phyloP scores from a whole-genome alignment of 1,140 invertebrate genomes.

The Notospermus geniculatus region DNA sequence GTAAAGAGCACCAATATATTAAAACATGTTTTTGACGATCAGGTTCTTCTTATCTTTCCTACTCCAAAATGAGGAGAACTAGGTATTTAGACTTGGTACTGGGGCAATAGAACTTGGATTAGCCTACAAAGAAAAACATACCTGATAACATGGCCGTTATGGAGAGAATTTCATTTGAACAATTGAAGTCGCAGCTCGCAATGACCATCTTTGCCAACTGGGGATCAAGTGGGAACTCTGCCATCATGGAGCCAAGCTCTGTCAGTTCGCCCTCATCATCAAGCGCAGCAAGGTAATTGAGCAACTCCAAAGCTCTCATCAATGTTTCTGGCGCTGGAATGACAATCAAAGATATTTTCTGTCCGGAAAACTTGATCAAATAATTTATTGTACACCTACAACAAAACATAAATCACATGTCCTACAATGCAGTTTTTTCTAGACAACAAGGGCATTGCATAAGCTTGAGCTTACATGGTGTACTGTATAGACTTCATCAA shows the following conservation, averaged over 20 bases:
- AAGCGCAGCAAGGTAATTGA: conserved; percentile 95
- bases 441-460: no score
- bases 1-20: no score
- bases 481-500: not conserved
- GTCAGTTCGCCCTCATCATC: conserved; percentile 78
- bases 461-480: not conserved
- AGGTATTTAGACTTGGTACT: no score
- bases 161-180: conserved; percentile 98
- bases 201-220: conserved; percentile 99
- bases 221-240: conserved; percentile 98
- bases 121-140: conserved; percentile 56
- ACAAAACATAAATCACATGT: no score
- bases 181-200: conserved; percentile 91
- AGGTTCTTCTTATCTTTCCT: no score
- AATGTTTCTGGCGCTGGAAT: conserved; percentile 91
- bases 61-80: no score
- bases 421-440: no score
- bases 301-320: conserved; percentile 96
- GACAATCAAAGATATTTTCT: conserved; percentile 1
- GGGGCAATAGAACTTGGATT: no score
- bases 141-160: conserved; percentile 99
- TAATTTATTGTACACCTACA: no score
- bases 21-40: no score
- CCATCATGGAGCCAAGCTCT: conserved; percentile 82
- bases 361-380: no score